These are phyloP conservation scores for Hepsetus odoe DNA, from an alignment of 2,113 vertebrate species.

Conservation along the genomic window DNA sequence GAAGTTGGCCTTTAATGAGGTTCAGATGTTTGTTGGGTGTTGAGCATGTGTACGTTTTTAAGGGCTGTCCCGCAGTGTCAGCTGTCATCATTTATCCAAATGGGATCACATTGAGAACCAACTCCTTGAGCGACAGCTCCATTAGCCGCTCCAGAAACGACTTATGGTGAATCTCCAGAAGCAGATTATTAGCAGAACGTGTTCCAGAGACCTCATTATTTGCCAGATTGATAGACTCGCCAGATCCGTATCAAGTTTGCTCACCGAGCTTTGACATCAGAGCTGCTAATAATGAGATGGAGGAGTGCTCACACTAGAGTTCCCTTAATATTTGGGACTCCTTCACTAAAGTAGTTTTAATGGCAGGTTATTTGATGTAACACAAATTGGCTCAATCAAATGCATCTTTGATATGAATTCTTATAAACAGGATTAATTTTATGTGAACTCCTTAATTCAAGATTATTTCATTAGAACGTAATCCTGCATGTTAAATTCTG, in stretches of 20 bases:
- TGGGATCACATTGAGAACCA: not conserved
- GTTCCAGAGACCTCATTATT: constrained; percentile 6
- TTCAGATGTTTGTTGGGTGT: not conserved
- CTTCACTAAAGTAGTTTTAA: too few species aligned
- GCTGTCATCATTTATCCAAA: constrained; percentile 24
- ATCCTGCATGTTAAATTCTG: too few species aligned
- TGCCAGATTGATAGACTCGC: constrained; percentile 11
- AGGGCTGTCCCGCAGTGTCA: not conserved
- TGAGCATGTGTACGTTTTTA: not conserved
- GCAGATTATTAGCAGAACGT: constrained; percentile 23
- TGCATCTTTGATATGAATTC: too few species aligned
- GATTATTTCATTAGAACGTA: too few species aligned
- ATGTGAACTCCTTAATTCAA: too few species aligned
- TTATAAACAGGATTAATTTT: too few species aligned
- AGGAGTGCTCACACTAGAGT: too few species aligned
- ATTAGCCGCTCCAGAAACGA: constrained; percentile 34
- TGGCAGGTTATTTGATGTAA: too few species aligned
- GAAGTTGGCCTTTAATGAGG: not conserved
- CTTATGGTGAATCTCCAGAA: constrained; percentile 19
- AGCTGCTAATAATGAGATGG: not conserved
- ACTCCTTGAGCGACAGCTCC: constrained; percentile 25
- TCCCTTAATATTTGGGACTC: too few species aligned
- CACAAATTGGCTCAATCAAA: too few species aligned
- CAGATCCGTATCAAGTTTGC: not conserved
- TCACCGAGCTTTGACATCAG: not conserved